These are phyloP conservation scores for Leptoteleia sp. DNA, from an alignment of 1,140 invertebrate species.

Conservation along the genomic window DNA sequence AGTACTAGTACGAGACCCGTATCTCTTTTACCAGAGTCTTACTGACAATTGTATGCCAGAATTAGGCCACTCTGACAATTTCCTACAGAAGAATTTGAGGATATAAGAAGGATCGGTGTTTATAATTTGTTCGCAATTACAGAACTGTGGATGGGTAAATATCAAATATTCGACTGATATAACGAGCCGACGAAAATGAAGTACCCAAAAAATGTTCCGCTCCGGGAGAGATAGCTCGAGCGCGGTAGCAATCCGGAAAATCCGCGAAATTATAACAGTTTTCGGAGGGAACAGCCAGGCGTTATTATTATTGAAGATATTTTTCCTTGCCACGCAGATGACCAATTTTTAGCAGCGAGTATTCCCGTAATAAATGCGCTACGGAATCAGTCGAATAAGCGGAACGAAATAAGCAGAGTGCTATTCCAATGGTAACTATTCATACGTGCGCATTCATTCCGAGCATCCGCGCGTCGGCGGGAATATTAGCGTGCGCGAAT, in stretches of 20 bases:
- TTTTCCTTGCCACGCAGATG: neutral
- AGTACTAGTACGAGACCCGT: too few relatives aligned
- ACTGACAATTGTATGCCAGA: too few relatives aligned
- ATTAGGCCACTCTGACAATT: too few relatives aligned
- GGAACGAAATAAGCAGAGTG: slow-evolving; percentile 33
- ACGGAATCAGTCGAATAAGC: slow-evolving; percentile 19
- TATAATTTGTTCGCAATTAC: too few relatives aligned
- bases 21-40: too few relatives aligned
- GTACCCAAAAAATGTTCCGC: too few relatives aligned
- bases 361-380: slow-evolving; percentile 28
- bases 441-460: slow-evolving; percentile 26
- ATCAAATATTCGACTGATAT: too few relatives aligned
- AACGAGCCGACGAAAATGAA: too few relatives aligned
- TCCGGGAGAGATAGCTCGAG: too few relatives aligned
- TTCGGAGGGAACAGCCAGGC: neutral
- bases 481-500: slow-evolving; percentile 7
- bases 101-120: too few relatives aligned
- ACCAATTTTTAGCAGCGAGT: slow-evolving; percentile 7
- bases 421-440: slow-evolving; percentile 18
- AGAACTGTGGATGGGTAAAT: too few relatives aligned
- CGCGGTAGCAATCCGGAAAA: neutral
- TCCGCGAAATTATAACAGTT: slow-evolving; percentile 7
- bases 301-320: neutral
- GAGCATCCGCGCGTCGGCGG: slow-evolving; percentile 3
- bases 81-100: too few relatives aligned